Percentiles rank a stretch among this genome's conserved stretches.
Conservation (phyloP, 1,140 invertebrate genomes). For the Notospermus geniculatus region DNA sequence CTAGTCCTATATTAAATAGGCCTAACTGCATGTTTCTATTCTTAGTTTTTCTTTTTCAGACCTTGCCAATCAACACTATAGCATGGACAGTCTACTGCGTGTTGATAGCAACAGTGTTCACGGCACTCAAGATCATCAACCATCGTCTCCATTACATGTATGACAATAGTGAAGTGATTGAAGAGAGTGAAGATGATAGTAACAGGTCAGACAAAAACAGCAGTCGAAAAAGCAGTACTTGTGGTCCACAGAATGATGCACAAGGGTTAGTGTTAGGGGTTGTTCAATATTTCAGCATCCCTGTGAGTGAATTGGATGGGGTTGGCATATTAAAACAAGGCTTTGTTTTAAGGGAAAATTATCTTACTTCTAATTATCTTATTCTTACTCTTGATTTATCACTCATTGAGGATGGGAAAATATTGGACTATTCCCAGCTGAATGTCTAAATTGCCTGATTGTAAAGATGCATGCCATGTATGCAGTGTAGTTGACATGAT, state of each 20-base stretch:
- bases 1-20: too few species aligned
- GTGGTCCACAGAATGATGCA: not conserved
- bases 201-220: constrained; percentile 10
- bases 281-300: too few species aligned
- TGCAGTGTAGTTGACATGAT: too few species aligned
- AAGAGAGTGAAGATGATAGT: constrained; percentile 41
- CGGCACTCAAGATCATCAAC: constrained; percentile 83
- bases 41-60: constrained; percentile 65
- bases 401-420: too few species aligned
- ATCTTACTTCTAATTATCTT: too few species aligned
- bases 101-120: constrained; percentile 77
- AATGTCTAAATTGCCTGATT: too few species aligned
- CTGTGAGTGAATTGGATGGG: too few species aligned
- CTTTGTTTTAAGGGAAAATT: too few species aligned
- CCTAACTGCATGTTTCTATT: constrained; percentile 6
- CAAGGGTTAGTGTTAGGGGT: constrained; percentile 1
- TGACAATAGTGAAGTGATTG: constrained; percentile 87
- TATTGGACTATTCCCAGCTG: too few species aligned
- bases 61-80: constrained; percentile 76
- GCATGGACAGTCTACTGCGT: constrained; percentile 86
- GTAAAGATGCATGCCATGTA: too few species aligned
- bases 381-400: too few species aligned
- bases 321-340: too few species aligned
- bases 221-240: constrained; percentile 13
- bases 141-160: constrained; percentile 91